Conservation (phyloP, 2,888 invertebrate species). For the Agrochola litura region DNA sequence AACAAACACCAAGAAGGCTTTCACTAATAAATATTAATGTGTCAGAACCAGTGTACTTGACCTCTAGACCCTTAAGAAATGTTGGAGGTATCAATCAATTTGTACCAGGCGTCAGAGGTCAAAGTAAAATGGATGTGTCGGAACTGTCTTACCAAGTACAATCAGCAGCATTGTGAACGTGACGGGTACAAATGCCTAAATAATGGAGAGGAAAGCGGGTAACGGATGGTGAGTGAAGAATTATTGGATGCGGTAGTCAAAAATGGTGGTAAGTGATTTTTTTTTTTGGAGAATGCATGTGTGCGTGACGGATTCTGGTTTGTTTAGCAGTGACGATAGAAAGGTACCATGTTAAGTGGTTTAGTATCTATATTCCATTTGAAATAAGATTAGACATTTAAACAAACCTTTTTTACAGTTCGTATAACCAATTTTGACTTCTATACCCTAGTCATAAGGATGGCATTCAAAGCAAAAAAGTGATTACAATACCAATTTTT, state of each 20-base stretch:
- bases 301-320: background rate
- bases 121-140: slow-evolving; percentile 66
- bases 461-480: too few relatives aligned
- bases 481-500: too few relatives aligned
- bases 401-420: too few relatives aligned
- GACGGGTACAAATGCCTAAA: slow-evolving; percentile 83
- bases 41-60: slow-evolving; percentile 48
- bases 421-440: too few relatives aligned
- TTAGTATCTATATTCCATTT: too few relatives aligned
- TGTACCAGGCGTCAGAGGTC: slow-evolving; percentile 63
- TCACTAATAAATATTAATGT: slow-evolving; percentile 85
- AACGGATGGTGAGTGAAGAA: slow-evolving; percentile 55
- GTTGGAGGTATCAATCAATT: slow-evolving; percentile 35
- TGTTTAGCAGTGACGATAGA: background rate
- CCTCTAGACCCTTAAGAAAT: slow-evolving; percentile 42
- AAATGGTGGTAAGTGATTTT: background rate
- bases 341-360: background rate
- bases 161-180: slow-evolving; percentile 81
- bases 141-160: slow-evolving; percentile 75
- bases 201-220: slow-evolving; percentile 75
- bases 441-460: too few relatives aligned
- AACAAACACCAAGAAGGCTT: slow-evolving; percentile 70
- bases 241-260: slow-evolving; percentile 66
- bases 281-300: background rate
- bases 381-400: too few relatives aligned